Evolutionary conservation across 2,113 vertebrate genomes (phyloP), one percentile per base, ranked within the genome.

Genomic region (Recurvirostra avosetta): DNA sequence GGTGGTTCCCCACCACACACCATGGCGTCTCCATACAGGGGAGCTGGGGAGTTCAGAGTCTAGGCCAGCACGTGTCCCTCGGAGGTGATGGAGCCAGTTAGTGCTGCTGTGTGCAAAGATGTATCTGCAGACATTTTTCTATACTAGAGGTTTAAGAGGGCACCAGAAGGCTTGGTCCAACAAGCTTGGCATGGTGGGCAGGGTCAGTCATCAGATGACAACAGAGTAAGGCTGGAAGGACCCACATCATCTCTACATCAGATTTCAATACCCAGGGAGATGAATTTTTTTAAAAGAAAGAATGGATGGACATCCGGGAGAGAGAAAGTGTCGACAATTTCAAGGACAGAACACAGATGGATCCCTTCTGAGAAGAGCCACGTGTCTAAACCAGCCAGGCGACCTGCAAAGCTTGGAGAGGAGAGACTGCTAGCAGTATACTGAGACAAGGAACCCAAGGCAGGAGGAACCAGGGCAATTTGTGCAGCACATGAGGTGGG

Each of bases 1-100:
- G 27, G 8, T 40, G 30, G n/a, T 47, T 47, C 18, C 27, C 40
- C 18, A 36, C 23, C n/a, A 8, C 0, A 1, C 4, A 6, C 41
- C 8, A 11, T 38, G 32, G 19, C 16, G 9, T 30, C 4, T 82
- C 63, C 32, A 25, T 30, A 9, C 15, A 9, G 58, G 34, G 41
- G 4, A 41, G 15, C 23, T 22, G 29, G 19, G 18, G 45, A 38
- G 27, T 25, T 32, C 38, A 23, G 41, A 36, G 36, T 17, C 32
- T 49, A 20, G 72, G 21, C 14, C 27, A 77, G 15, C 58, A 32
- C 0, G 0, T 15, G 15, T 68, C 23, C 70, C 32, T 16, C 5
- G 19, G 25, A 82, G 50, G 23, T 38, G 49, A 38, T 1, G 2
- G 56, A 21, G 29, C 11, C 56, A 12, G 17, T 36, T 22, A 30